phyloP scores from a whole-genome alignment of 2,113 vertebrate genomes.

The Misgurnus mizolepis region DNA sequence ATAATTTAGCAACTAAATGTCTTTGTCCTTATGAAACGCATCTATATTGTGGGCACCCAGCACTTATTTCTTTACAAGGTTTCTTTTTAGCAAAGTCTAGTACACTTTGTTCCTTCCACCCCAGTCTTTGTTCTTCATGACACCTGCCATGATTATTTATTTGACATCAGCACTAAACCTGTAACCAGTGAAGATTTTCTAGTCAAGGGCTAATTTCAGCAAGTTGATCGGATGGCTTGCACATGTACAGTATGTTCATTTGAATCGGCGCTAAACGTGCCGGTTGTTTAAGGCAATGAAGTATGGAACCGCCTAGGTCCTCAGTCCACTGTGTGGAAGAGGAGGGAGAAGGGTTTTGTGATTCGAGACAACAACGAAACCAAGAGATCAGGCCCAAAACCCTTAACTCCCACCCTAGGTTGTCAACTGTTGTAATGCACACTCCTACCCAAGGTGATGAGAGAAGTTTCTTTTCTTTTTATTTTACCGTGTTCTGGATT shows the following conservation, averaged over 20 bases:
- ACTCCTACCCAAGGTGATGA: slow-evolving; percentile 82
- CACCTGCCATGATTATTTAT: slow-evolving; percentile 33
- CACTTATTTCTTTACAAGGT: slow-evolving; percentile 62
- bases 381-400: slow-evolving; percentile 82
- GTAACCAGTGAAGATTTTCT: slow-evolving; percentile 47
- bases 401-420: slow-evolving; percentile 84
- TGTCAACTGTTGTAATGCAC: slow-evolving; percentile 78
- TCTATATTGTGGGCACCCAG: background rate
- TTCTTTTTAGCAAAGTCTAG: background rate
- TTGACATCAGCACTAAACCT: slow-evolving; percentile 47
- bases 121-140: slow-evolving; percentile 28
- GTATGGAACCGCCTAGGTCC: slow-evolving; percentile 84
- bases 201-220: slow-evolving; percentile 50
- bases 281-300: slow-evolving; percentile 80
- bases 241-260: slow-evolving; percentile 71
- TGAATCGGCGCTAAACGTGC: slow-evolving; percentile 70
- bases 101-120: background rate
- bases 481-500: slow-evolving; percentile 52
- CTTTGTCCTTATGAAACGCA: too few species aligned
- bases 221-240: slow-evolving; percentile 56
- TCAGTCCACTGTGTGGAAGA: slow-evolving; percentile 85
- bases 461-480: slow-evolving; percentile 51
- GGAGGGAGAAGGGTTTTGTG: slow-evolving; percentile 86
- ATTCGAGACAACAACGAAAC: slow-evolving; percentile 70
- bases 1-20: background rate